Percentiles rank a stretch among this genome's conserved stretches.
Conservation (phyloP, 2,888 invertebrate genomes). For the Oxytorus armatus region DNA sequence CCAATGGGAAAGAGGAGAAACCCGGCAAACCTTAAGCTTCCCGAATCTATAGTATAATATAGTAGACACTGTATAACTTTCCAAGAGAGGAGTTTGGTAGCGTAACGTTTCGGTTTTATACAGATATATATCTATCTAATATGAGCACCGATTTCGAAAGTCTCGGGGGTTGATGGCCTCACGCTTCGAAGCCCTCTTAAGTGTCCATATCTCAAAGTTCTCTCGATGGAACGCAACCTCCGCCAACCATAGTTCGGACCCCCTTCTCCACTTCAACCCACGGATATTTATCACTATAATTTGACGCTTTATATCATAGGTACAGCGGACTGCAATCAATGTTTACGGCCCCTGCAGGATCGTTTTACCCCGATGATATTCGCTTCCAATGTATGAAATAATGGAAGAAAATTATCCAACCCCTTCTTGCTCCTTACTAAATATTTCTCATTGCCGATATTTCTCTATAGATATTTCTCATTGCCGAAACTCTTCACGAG, state of each 20-base stretch:
- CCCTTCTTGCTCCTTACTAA: neutral
- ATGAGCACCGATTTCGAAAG: conserved; percentile 16
- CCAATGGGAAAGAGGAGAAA: conserved; percentile 73
- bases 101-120: conserved; percentile 12
- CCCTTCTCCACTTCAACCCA: conserved; percentile 1
- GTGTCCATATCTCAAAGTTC: conserved; percentile 53
- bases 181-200: conserved; percentile 28
- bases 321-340: conserved; percentile 75
- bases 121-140: conserved; percentile 19
- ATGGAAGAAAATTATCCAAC: conserved; percentile 4
- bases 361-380: conserved; percentile 56
- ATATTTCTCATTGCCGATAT: neutral
- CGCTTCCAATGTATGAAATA: neutral
- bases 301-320: conserved; percentile 72
- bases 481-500: conserved; percentile 16
- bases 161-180: conserved; percentile 23
- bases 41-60: conserved; percentile 17
- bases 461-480: neutral
- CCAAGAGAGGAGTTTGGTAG: conserved; percentile 26
- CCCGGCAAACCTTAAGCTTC: conserved; percentile 20
- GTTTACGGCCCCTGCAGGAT: conserved; percentile 79
- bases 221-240: conserved; percentile 22
- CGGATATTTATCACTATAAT: conserved; percentile 75
- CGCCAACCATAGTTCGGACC: conserved; percentile 43
- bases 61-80: conserved; percentile 30